These are phyloP conservation scores for Corythucha ciliata DNA, from an alignment of 2,888 invertebrate species.

Conservation along the genomic window DNA sequence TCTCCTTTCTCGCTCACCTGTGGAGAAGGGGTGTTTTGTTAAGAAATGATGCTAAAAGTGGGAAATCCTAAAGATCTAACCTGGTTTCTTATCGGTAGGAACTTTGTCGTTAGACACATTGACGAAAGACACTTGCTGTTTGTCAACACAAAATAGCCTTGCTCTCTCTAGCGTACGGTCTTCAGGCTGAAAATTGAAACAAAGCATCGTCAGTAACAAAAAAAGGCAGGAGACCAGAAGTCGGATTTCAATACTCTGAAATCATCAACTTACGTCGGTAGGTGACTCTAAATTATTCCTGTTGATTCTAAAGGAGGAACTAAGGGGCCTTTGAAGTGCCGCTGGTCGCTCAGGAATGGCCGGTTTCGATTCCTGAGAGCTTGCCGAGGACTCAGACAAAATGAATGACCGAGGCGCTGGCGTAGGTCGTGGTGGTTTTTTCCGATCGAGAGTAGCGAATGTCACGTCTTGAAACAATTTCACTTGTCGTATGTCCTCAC, in stretches of 20 bases:
- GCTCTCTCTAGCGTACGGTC: slow-evolving; percentile 50
- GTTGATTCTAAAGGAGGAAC: slow-evolving; percentile 44
- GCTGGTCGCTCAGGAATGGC: slow-evolving; percentile 73
- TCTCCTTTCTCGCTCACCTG: slow-evolving; percentile 23
- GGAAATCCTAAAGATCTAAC: slow-evolving; percentile 14
- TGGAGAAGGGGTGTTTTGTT: background rate
- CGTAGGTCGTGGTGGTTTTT: slow-evolving; percentile 45
- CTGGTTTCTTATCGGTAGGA: slow-evolving; percentile 29
- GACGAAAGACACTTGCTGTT: slow-evolving; percentile 62
- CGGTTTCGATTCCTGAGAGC: slow-evolving; percentile 51
- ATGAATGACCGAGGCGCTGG: slow-evolving; percentile 48
- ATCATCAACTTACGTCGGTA: slow-evolving; percentile 15
- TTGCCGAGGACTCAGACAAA: slow-evolving; percentile 21
- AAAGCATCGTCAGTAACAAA: slow-evolving; percentile 1
- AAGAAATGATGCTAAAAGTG: background rate
- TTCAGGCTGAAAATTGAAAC: slow-evolving; percentile 26
- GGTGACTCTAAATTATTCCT: slow-evolving; percentile 30
- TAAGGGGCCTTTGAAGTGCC: slow-evolving; percentile 50
- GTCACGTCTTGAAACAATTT: slow-evolving; percentile 16
- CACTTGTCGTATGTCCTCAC: slow-evolving; percentile 26
- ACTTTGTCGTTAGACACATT: slow-evolving; percentile 44
- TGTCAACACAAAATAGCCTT: slow-evolving; percentile 62
- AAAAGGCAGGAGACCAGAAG: background rate
- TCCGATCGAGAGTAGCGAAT: slow-evolving; percentile 36
- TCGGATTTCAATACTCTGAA: background rate